Base-by-base conservation (phyloP, 2,888 invertebrate species). In the Eurois occulta region DNA sequence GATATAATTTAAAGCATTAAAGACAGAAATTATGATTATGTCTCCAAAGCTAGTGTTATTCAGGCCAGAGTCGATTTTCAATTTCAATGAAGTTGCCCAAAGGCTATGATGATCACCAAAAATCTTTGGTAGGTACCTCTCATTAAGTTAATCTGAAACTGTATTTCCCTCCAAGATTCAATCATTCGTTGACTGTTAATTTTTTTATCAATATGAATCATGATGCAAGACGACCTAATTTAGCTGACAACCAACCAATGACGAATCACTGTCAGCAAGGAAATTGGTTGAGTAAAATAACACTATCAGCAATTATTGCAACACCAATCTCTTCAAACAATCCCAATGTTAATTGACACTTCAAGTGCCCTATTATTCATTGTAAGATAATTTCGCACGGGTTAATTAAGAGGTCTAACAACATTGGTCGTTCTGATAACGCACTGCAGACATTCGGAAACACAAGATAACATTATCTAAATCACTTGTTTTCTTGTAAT, bases 401-500 rank as follows among this genome's bases (percentile, higher is more conserved):
- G 76, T 86, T 80, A 87, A 52, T 76, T 72, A 83, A 80, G 68
- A 81, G 86, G 78, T 83, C 90, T 81, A 68, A 77, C 70, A 86
- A 86, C 72, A 87, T 85, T 88, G 86, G 85, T 78, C 77, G 71
- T 75, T 62, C 24, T 77, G 83, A 89, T 90, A 91, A 89, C 88
- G 86, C 87, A 89, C 87, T 89, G 88, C 88, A 87, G 85, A 87
- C 88, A 92, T 79, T 93, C 92, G 83, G 83, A 77, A 83, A 88
- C 78, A 62, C 52, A 72, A 81, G 94, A 94, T 95, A 94, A 87
- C 84, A 16, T 83, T 94, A 94, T 93, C 93, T 92, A 89, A 93
- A 94, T 93, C 92, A 91, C 91, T 91, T 92, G 94, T 93, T 93
- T 91, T 93, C 88, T 87, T 91, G 92, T 93, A 93, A 92, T 94